These are phyloP conservation scores for Halocaridina rubra DNA, from an alignment of 2,888 invertebrate species.

Conservation along the genomic window DNA sequence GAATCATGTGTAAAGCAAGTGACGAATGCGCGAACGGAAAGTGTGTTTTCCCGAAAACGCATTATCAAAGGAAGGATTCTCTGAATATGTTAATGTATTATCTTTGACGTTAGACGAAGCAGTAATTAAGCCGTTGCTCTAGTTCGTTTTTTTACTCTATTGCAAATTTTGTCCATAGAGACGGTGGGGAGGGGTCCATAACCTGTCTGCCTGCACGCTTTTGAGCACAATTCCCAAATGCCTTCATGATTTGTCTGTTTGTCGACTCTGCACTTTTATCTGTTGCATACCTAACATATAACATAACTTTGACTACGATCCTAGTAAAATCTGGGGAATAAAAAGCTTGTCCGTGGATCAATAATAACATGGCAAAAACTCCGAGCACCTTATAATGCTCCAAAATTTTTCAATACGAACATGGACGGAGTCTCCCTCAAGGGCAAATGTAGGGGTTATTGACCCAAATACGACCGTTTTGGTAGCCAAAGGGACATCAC, in stretches of 20 bases:
- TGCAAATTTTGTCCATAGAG: not conserved
- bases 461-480: not conserved
- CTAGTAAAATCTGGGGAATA: too few relatives aligned
- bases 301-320: too few relatives aligned
- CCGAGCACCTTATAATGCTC: too few relatives aligned
- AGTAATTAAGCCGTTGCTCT: not conserved
- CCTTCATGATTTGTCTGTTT: too few relatives aligned
- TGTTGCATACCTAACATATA: too few relatives aligned
- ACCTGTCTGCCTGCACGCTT: not conserved
- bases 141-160: not conserved
- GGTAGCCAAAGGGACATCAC: not conserved
- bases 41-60: constrained; percentile 30
- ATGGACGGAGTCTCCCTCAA: too few relatives aligned
- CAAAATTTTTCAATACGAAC: too few relatives aligned
- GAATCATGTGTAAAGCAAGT: constrained; percentile 50
- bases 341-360: too few relatives aligned
- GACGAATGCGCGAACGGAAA: constrained; percentile 1
- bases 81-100: too few relatives aligned
- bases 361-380: too few relatives aligned
- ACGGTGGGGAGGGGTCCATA: not conserved
- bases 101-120: too few relatives aligned
- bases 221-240: not conserved
- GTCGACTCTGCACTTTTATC: too few relatives aligned
- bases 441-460: not conserved
- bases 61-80: constrained; percentile 2